A percentile compares a stretch with the other conserved stretches of the same genome.
Conservation (phyloP, 2,797 vertebrate species). For the Molossus alvarezi region DNA sequence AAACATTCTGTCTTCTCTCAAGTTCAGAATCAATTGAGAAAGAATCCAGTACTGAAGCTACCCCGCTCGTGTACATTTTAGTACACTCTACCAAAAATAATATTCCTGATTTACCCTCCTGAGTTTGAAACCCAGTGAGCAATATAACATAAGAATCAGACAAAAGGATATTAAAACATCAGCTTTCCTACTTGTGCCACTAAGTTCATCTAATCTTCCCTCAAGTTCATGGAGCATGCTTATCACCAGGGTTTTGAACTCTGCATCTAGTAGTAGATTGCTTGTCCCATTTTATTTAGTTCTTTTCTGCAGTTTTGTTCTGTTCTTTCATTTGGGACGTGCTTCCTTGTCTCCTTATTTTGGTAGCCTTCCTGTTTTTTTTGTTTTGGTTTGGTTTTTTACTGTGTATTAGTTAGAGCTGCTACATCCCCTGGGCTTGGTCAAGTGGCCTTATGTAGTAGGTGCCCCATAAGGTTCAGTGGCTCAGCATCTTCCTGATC, state of each 20-base stretch:
- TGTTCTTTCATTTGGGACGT: neutral
- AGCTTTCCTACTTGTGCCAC: neutral
- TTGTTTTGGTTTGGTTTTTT: no score
- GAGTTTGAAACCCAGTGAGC: neutral
- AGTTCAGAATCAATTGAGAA: slow-evolving; percentile 4
- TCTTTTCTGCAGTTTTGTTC: neutral
- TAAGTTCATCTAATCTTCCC: neutral
- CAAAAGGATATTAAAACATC: neutral
- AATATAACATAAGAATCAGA: neutral
- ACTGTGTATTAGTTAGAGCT: no score
- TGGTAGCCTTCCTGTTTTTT: no score
- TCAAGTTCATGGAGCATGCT: no score
- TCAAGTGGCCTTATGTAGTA: no score
- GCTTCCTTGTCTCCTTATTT: no score
- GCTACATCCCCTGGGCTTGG: no score
- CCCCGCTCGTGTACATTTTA: neutral
- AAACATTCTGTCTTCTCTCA: slow-evolving; percentile 53
- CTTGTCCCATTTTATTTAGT: neutral
- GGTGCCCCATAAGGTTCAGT: no score
- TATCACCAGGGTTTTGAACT: neutral
- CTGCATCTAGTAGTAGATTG: neutral
- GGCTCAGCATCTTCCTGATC: no score
- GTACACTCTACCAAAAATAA: neutral
- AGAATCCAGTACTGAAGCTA: neutral
- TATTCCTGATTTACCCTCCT: neutral